Evolutionary conservation across 2,888 invertebrate species (phyloP).

Genomic region (Lydus trimaculatus): DNA sequence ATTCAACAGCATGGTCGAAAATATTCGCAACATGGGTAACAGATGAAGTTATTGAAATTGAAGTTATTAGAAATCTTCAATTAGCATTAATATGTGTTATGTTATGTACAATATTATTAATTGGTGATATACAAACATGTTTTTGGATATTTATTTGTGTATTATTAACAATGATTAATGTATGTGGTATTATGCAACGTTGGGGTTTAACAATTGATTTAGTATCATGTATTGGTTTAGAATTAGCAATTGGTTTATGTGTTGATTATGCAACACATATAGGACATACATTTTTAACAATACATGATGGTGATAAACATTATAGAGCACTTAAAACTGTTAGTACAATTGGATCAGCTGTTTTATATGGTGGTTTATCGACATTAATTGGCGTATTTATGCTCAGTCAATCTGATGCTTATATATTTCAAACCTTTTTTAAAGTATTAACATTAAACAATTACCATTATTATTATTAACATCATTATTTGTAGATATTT

Average conservation of each 20-base stretch:
- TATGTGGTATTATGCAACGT: constrained; percentile 79
- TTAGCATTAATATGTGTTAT: constrained; percentile 81
- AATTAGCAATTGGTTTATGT: constrained; percentile 81
- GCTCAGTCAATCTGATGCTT: constrained; percentile 74
- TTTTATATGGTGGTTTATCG: constrained; percentile 79
- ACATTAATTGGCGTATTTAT: constrained; percentile 77
- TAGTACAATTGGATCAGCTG: constrained; percentile 77
- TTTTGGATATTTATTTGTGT: constrained; percentile 81
- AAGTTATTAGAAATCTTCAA: constrained; percentile 78
- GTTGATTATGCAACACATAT: constrained; percentile 86
- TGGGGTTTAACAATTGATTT: constrained; percentile 86
- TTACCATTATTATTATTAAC: neutral
- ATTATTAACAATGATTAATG: constrained; percentile 74
- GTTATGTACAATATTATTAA: constrained; percentile 77
- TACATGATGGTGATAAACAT: constrained; percentile 63
- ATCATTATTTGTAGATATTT: constrained; percentile 71
- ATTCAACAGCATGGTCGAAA: constrained; percentile 75
- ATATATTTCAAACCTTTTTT: constrained; percentile 79
- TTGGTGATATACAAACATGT: constrained; percentile 79
- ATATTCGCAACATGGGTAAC: constrained; percentile 79
- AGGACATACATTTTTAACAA: constrained; percentile 79
- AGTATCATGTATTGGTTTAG: constrained; percentile 80
- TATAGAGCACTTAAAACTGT: constrained; percentile 71
- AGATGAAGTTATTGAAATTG: constrained; percentile 77
- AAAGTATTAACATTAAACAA: constrained; percentile 58